Base-by-base conservation (phyloP, 2,888 invertebrate genomes). In the Priocnemis perturbator region DNA sequence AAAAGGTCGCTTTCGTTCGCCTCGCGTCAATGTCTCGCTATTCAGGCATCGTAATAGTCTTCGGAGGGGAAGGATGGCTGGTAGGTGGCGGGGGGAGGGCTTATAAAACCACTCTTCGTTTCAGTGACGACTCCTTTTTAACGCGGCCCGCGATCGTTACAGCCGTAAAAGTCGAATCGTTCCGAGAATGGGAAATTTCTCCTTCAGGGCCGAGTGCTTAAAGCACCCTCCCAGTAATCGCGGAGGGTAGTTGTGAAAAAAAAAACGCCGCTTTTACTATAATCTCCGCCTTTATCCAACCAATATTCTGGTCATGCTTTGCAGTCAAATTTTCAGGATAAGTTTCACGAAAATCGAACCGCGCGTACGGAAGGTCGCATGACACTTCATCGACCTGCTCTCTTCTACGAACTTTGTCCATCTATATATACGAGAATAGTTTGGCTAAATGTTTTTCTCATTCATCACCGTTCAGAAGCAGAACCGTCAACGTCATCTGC, bases 81-180 rank as follows among this genome's bases (percentile, higher is more conserved):
- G 17, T 9, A 60, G 50, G 23, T n/a, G 37, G 62, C 50, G 17
- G 50, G 17, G 61, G 50, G 48, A 72, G 53, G 71, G 79, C 83
- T 83, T 84, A 83, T 85, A 85, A 83, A 83, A 78, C 77, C 76
- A 71, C 70, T 82, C 78, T 79, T 82, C 81, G 79, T 81, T 83
- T 83, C 79, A 76, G 68, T 70, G 78, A 74, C 76, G 76, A 74
- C 71, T 72, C 74, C 79, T 84, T 84, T 83, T 81, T 81, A 83
- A 80, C 76, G 73, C 69, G 60, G 55, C 58, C 60, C 67, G 66
- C 75, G 72, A 82, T 83, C 81, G 77, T 76, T 76, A 73, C 76
- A 73, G 67, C 67, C 77, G 77, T 81, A 77, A 81, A 74, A 73
- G 72, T 73, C 78, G 76, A 76, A 73, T 70, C 79, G 79, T 76